Percentiles rank a stretch among this genome's conserved stretches.
These are phyloP conservation scores for Protosalanx chinensis DNA, from an alignment of 2,797 vertebrate species.

Conservation along the genomic window DNA sequence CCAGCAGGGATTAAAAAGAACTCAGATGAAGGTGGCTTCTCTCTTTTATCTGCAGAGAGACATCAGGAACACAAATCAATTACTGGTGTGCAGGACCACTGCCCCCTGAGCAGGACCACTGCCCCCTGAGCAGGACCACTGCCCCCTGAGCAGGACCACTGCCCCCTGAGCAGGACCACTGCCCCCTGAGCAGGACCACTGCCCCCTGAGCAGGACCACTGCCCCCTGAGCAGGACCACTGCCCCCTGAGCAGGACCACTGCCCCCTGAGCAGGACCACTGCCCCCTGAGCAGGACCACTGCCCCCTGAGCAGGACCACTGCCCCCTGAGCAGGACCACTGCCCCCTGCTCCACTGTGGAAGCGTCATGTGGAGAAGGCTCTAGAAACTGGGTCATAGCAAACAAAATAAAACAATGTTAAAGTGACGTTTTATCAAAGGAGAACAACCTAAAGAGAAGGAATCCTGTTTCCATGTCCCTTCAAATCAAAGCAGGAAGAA, in stretches of 20 bases:
- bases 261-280: too few species aligned
- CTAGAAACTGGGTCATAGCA: conserved; percentile 30
- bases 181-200: too few species aligned
- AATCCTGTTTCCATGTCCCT: conserved; percentile 30
- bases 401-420: conserved; percentile 24
- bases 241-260: too few species aligned
- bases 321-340: conserved; percentile 22
- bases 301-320: too few species aligned
- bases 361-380: conserved; percentile 27
- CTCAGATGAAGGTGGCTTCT: conserved; percentile 12
- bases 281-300: too few species aligned
- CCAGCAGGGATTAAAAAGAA: conserved; percentile 48
- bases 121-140: background rate
- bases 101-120: conserved; percentile 22
- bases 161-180: too few species aligned
- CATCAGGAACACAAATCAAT: conserved; percentile 48
- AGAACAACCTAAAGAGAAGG: conserved; percentile 39
- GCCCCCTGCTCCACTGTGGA: conserved; percentile 21
- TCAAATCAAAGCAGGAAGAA: conserved; percentile 32
- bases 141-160: too few species aligned
- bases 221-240: too few species aligned
- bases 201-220: too few species aligned
- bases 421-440: conserved; percentile 32
- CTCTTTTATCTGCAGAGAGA: conserved; percentile 18
- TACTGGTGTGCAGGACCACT: conserved; percentile 16